Percentiles rank a stretch among this genome's conserved stretches.
Evolutionary conservation across 2,113 vertebrate genomes (phyloP).

Genomic region (Cranoglanis bouderius): DNA sequence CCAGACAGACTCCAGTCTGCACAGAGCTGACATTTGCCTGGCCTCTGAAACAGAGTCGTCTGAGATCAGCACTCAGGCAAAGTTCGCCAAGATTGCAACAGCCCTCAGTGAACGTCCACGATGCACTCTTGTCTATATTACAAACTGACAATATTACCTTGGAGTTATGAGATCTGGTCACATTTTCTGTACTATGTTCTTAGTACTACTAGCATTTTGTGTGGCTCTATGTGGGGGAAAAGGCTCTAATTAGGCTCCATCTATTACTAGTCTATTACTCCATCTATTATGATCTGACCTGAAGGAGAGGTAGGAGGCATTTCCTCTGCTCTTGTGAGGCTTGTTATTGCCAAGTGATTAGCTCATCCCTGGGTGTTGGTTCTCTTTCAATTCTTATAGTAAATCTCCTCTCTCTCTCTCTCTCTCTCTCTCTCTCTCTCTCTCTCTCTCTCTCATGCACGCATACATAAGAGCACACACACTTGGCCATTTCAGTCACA

Average conservation of each 20-base stretch:
- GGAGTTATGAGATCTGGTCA: not conserved
- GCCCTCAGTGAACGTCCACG: not conserved
- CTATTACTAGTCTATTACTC: conserved; percentile 33
- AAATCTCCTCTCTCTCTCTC: not conserved
- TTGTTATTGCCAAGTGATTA: conserved; percentile 15
- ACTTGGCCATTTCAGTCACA: conserved; percentile 3
- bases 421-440: not conserved
- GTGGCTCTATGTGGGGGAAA: not conserved
- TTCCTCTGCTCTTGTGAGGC: conserved; percentile 39
- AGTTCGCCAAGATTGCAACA: conserved; percentile 31
- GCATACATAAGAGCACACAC: not conserved
- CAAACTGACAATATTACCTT: conserved; percentile 15
- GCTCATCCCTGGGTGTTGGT: conserved; percentile 45
- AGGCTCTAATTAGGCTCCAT: conserved; percentile 27
- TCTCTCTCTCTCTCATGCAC: not conserved
- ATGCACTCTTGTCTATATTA: conserved; percentile 36
- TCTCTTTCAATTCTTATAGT: not conserved
- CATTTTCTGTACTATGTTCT: not conserved
- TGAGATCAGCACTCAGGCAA: conserved; percentile 25
- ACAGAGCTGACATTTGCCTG: conserved; percentile 30
- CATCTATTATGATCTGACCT: conserved; percentile 33
- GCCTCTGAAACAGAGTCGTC: conserved; percentile 7
- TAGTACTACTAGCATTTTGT: not conserved
- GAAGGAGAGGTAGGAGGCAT: conserved; percentile 30
- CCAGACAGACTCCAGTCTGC: conserved; percentile 56